Evolutionary conservation across 2,113 vertebrate genomes (phyloP), one percentile per base, ranked within the genome.

Genomic region (Pterocles burchelli): DNA sequence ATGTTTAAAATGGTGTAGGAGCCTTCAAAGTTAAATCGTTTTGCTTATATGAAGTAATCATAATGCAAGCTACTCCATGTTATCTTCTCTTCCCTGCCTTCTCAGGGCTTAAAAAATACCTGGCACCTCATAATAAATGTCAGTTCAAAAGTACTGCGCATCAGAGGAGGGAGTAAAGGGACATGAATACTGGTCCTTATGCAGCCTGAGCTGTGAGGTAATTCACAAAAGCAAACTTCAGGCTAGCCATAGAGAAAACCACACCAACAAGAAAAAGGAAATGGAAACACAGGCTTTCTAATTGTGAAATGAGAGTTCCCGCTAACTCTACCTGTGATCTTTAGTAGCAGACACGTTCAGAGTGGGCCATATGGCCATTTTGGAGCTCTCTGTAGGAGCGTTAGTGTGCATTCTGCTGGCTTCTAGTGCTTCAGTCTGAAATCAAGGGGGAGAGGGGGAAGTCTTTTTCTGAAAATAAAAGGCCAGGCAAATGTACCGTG

Each of bases 401-500:
- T 41, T 58, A 7, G 10, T 3, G 0, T 45, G 26, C 19, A 2
- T 73, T 82, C 15, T 79, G 49, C 29, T 79, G 61, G 33, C 25
- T 51, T 58, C 5, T 28, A 15, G 36, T 33, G 20, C 49, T 45
- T 68, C 9, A 11, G 8, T 17, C 57, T 41, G 57, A 41, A 72
- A 48, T 13, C 13, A 13, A 13, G 41, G 41, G 11, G 49, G 17
- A 5, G 11, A 7, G 10, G 1, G 1, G 8, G 10, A 6, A 43
- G 24, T 51, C 8, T 62, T 24, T 24, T 25, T 20, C 29, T 36
- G 29, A 46, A 75, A 71, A 51, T 31, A 46, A 41, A 66, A 63
- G n/a, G 26, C n/a, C n/a, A n/a, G 57, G 34, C 25, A 34, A 34
- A 24, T 19, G 4, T 34, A 6, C 3, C 14, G 2, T 57, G 49